Evolutionary conservation across 2,797 vertebrate genomes (phyloP), one percentile per base, ranked within the genome.

Genomic region (Acanthiza pusilla): DNA sequence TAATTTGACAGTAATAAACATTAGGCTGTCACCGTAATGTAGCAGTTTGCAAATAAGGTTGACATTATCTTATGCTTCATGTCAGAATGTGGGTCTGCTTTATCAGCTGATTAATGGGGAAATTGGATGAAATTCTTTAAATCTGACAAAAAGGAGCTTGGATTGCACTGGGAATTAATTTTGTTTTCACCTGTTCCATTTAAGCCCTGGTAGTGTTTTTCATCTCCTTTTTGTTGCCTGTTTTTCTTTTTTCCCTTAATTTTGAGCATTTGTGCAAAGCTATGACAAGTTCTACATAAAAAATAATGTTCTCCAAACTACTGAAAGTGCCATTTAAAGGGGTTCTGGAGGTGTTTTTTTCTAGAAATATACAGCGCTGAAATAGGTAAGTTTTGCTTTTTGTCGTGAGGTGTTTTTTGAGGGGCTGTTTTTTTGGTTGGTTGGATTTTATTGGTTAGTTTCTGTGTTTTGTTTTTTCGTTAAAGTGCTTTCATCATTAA

Each of bases 1-100:
- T 96, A 95, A 96, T 95, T 85, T 96, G 94, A 96, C 91, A 88
- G 85, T 89, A 94, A 91, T 80, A 96, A 95, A 91, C 91, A 95
- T 87, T 83, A 85, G 91, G 43, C 79, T 95, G 94, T 91, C 94
- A 96, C 51, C 1, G 4, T 73, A 92, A 88, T 16, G 55, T 22
- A 93, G 85, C 85, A 76, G 73, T 94, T 94, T 91, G 85, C 85
- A 94, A 95, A 91, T 92, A 96, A 89, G 48, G 55, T 78, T 96
- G 95, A 93, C 91, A 57, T 93, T 95, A 92, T 97, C 94, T 90
- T 94, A 81, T 75, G 89, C 55, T 86, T 94, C 55, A 26, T 86
- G 93, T 91, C 95, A 91, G 85, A 84, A 88, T 84, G 47, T 70
- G 36, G 55, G 73, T 61, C 91, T 12, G 3, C 60, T 93, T 92